Percentiles rank a stretch among this genome's conserved stretches.
phyloP scores from a whole-genome alignment of 2,888 invertebrate species.

The Panzeria rudis region DNA sequence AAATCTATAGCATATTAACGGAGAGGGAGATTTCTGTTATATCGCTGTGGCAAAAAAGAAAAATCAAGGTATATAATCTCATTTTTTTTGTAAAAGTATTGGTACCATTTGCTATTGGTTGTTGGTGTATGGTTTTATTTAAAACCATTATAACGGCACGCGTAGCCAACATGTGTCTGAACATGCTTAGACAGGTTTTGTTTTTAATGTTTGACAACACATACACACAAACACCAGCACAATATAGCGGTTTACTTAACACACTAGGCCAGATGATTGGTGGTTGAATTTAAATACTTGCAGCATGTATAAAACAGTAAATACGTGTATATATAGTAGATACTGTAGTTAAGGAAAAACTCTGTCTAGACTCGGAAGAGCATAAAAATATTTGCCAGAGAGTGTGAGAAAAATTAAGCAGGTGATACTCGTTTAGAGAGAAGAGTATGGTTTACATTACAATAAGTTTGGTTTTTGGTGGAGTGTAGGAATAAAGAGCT shows the following conservation, averaged over 20 bases:
- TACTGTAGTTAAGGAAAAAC: constrained; percentile 35
- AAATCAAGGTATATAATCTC: constrained; percentile 39
- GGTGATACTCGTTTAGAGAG: constrained; percentile 64
- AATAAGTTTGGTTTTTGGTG: constrained; percentile 35
- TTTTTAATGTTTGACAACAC: constrained; percentile 43
- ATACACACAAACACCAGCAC: constrained; percentile 25
- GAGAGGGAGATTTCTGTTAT: constrained; percentile 18
- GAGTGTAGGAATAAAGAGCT: constrained; percentile 57
- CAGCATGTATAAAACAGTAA: constrained; percentile 22
- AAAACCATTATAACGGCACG: constrained; percentile 71
- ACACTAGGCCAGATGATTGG: constrained; percentile 70
- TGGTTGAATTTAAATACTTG: constrained; percentile 66
- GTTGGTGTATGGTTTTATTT: constrained; percentile 39
- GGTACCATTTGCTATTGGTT: constrained; percentile 67
- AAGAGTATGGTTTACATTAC: constrained; percentile 28
- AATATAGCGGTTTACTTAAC: constrained; percentile 71
- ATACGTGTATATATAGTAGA: neutral
- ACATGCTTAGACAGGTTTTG: constrained; percentile 71
- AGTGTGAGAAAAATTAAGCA: constrained; percentile 50
- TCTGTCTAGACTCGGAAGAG: neutral
- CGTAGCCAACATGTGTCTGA: constrained; percentile 67
- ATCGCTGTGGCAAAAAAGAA: neutral
- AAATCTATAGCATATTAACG: neutral
- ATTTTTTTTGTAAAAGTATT: constrained; percentile 42
- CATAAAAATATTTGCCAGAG: constrained; percentile 24